Conservation (phyloP, 53 echinoderm and acorn worm species). For the Stichopus horrens region DNA sequence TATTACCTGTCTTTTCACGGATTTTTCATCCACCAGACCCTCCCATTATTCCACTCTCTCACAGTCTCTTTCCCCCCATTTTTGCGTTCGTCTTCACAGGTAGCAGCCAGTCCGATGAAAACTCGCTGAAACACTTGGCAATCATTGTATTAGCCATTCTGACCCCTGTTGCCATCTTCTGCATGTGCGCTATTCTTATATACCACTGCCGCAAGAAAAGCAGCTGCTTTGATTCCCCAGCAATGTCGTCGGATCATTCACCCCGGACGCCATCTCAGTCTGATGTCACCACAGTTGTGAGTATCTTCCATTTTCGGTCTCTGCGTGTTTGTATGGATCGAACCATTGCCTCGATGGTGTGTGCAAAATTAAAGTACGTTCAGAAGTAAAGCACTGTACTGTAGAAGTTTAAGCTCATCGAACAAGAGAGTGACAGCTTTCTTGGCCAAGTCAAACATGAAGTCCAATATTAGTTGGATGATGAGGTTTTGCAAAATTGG, state of each 20-base stretch:
- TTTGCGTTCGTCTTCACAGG: background rate
- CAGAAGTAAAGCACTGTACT: background rate
- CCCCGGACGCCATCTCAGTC: slow-evolving; percentile 41
- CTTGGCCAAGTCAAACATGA: background rate
- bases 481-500: background rate
- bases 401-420: background rate
- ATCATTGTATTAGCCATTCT: slow-evolving; percentile 73
- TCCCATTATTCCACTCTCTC: too few relatives aligned
- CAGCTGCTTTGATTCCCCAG: slow-evolving; percentile 37
- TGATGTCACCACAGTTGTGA: slow-evolving; percentile 39
- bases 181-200: slow-evolving; percentile 87
- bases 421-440: too few relatives aligned
- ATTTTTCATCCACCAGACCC: too few relatives aligned
- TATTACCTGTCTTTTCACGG: too few relatives aligned
- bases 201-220: slow-evolving; percentile 64
- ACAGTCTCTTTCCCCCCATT: background rate
- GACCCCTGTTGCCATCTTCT: slow-evolving; percentile 81
- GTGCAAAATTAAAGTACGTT: background rate
- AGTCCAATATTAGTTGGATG: background rate
- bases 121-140: slow-evolving; percentile 52
- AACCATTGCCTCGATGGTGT: background rate
- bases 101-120: slow-evolving; percentile 18
- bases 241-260: background rate
- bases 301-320: background rate
- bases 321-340: background rate